phyloP scores from a whole-genome alignment of 30 jellyfish, hydroid and myxozoan species.

The Rhopilema esculentum region DNA sequence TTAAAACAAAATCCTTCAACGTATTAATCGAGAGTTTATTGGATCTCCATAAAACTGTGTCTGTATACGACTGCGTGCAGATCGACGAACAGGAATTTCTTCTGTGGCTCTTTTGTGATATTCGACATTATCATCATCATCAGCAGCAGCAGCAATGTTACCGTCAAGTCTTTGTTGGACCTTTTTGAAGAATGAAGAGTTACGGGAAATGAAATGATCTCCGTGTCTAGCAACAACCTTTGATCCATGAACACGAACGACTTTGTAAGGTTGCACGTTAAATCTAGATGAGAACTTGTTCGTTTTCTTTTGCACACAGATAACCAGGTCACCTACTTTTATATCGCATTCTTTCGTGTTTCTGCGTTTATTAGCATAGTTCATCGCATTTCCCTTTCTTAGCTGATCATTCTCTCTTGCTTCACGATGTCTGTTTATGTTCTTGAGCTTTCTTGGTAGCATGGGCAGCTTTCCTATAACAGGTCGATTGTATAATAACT shows the following conservation, averaged over 20 bases:
- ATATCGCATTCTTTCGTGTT: slow-evolving; percentile 24
- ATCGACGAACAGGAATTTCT: neutral
- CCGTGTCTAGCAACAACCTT: slow-evolving; percentile 8
- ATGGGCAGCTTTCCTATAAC: slow-evolving; percentile 17
- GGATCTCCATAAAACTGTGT: no score
- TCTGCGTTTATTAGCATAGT: slow-evolving; percentile 32
- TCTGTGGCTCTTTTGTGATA: neutral
- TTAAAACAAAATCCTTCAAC: neutral
- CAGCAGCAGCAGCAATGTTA: neutral
- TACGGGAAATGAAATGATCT: slow-evolving; percentile 4
- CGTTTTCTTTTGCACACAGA: slow-evolving; percentile 18
- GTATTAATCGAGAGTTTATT: neutral
- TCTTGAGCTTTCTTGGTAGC: neutral
- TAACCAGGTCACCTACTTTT: slow-evolving; percentile 20
- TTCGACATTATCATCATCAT: neutral
- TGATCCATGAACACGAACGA: slow-evolving; percentile 10
- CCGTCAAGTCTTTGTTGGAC: neutral
- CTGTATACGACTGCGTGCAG: no score
- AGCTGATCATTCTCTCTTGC: neutral
- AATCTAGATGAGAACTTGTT: slow-evolving; percentile 19
- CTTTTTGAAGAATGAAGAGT: neutral
- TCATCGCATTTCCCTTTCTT: slow-evolving; percentile 9
- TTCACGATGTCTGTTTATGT: slow-evolving; percentile 1
- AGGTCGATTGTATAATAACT: neutral
- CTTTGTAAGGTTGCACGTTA: slow-evolving; percentile 10